Percentiles rank a stretch among this genome's conserved stretches.
Conservation (phyloP, 2,888 invertebrate genomes). For the Diarsia rubi region DNA sequence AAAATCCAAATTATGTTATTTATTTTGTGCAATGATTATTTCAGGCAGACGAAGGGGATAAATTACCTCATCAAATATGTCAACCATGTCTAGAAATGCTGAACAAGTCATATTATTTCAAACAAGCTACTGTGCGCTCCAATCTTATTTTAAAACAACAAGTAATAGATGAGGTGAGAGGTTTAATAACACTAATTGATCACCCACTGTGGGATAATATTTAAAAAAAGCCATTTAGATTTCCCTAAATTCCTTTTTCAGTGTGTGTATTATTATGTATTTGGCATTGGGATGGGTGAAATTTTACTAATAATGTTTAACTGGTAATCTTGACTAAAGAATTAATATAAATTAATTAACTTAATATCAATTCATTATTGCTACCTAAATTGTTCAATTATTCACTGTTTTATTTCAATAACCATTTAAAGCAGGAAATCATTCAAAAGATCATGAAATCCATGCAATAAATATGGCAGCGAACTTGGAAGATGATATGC, state of each 20-base stretch:
- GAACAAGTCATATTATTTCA: slow-evolving; percentile 86
- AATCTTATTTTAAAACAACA: slow-evolving; percentile 85
- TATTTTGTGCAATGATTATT: slow-evolving; percentile 41
- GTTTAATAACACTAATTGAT: slow-evolving; percentile 1
- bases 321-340: background rate
- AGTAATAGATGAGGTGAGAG: slow-evolving; percentile 72
- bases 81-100: slow-evolving; percentile 84
- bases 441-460: too few species aligned
- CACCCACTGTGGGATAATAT: background rate
- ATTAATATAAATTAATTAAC: too few species aligned
- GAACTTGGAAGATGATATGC: too few species aligned
- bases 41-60: slow-evolving; percentile 84
- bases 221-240: background rate
- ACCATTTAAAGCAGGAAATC: too few species aligned
- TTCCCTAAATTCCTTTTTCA: background rate
- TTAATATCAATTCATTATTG: background rate
- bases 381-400: background rate
- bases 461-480: too few species aligned
- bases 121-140: slow-evolving; percentile 85
- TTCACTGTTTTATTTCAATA: too few species aligned
- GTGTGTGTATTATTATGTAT: background rate
- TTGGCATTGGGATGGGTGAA: background rate
- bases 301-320: background rate
- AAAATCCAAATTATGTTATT: background rate
- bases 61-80: slow-evolving; percentile 85